These are phyloP conservation scores for Petrophora chlorosata DNA, from an alignment of 2,888 invertebrate genomes.

Conservation along the genomic window DNA sequence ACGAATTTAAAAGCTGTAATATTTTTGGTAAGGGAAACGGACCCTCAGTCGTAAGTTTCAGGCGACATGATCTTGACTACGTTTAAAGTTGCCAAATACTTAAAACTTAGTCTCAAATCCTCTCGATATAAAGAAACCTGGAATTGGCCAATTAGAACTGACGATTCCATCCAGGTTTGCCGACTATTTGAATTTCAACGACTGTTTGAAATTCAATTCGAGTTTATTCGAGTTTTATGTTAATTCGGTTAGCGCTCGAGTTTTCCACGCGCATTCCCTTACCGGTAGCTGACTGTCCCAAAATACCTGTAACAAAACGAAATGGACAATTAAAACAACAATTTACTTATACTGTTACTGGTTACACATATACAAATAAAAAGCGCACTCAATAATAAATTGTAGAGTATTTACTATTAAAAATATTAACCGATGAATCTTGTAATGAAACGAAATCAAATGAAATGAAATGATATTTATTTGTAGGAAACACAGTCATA, in stretches of 20 bases:
- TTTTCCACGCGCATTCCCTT: slow-evolving; percentile 50
- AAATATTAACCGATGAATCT: too few species aligned
- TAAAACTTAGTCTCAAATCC: slow-evolving; percentile 9
- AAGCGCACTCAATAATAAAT: neutral
- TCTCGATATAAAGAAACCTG: slow-evolving; percentile 26
- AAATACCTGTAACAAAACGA: slow-evolving; percentile 76
- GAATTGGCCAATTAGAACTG: slow-evolving; percentile 42
- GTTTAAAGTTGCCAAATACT: neutral
- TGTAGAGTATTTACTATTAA: too few species aligned
- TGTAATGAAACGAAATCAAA: too few species aligned
- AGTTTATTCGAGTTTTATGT: slow-evolving; percentile 66
- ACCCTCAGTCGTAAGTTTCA: too few species aligned
- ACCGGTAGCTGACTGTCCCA: slow-evolving; percentile 62
- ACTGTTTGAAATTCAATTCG: slow-evolving; percentile 60
- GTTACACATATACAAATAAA: neutral
- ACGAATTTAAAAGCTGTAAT: too few species aligned
- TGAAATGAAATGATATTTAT: too few species aligned
- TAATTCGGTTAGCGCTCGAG: slow-evolving; percentile 50
- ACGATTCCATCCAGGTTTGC: slow-evolving; percentile 43
- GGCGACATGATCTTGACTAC: too few species aligned
- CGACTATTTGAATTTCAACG: slow-evolving; percentile 62
- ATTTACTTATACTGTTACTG: neutral
- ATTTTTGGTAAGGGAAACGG: too few species aligned
- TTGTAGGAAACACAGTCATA: too few species aligned
- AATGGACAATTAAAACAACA: slow-evolving; percentile 34